Evolutionary conservation across 2,113 vertebrate genomes (phyloP), one percentile per base, ranked within the genome.

Genomic region (Rhadina sibilatrix): DNA sequence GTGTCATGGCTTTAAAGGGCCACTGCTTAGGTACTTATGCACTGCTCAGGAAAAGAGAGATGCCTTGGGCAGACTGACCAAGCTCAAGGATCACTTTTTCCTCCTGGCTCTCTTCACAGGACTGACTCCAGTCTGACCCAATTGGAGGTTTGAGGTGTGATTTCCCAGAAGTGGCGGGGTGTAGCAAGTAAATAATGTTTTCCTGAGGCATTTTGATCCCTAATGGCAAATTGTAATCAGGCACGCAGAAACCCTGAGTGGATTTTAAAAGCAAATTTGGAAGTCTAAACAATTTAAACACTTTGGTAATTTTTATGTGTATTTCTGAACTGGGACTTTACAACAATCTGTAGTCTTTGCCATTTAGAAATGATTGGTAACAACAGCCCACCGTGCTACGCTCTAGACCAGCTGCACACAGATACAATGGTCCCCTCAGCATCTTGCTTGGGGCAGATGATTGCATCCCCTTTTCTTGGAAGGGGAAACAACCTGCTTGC

Each of bases 1-100:
- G 74, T 92, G 80, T 64, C 68, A 18, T 13, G 82, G 80, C 68
- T 95, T 84, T 86, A 97, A 95, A 96, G 86, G 90, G 94, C 69
- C 95, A 87, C 89, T 76, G 69, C 89, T 90, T 24, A 50, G 61
- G 79, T 72, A 77, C 71, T 64, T 44, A 42, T 27, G 83, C 61
- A 60, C 2, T 30, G 68, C 71, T 56, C 6, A 10, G 71, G 30
- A 88, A 90, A 63, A 15, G 74, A 76, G 38, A 60, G 47, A 18
- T 0, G 6, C 23, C 25, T 56, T 18, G 15, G 77, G 42, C 30
- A 79, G 28, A 53, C 27, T 23, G 50, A 77, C 22, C 21, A 38
- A 54, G 42, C 60, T 68, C 2, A 4, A 72, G 66, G 37, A 80
- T 12, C 54, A 11, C 15, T 7, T 24, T 70, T 75, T 76, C 69